phyloP scores from a whole-genome alignment of 2,888 invertebrate species.

The Mythimna vitellina region DNA sequence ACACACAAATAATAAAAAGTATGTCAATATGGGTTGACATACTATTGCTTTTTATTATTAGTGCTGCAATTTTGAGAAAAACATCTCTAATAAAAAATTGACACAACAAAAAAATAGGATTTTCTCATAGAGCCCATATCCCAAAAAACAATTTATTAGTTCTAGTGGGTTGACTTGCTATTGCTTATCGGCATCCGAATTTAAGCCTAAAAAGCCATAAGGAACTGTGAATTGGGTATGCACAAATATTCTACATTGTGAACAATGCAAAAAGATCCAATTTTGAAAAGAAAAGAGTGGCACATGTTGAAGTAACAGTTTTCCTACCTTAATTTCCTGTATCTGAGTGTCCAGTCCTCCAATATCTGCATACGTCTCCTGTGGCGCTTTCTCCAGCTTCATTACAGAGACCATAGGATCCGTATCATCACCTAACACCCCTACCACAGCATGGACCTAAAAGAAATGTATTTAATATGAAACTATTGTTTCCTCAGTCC shows the following conservation, averaged over 20 bases:
- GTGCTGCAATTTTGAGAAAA: too few species aligned
- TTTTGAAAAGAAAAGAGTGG: neutral
- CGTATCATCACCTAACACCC: conserved; percentile 99
- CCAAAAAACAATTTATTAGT: too few species aligned
- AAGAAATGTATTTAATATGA: neutral
- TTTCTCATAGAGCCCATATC: too few species aligned
- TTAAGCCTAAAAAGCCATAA: too few species aligned
- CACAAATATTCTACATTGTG: neutral
- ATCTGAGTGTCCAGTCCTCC: conserved; percentile 99
- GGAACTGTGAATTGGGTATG: too few species aligned
- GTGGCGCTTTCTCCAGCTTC: conserved; percentile 99
- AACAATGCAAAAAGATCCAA: neutral
- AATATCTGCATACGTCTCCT: conserved; percentile 99
- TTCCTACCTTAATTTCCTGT: conserved; percentile 90
- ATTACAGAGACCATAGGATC: conserved; percentile 99
- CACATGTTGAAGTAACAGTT: neutral
- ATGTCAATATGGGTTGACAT: too few species aligned
- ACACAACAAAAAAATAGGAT: too few species aligned
- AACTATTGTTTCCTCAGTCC: neutral
- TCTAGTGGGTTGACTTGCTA: too few species aligned
- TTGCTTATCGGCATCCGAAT: too few species aligned
- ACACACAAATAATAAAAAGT: too few species aligned
- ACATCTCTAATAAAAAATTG: too few species aligned
- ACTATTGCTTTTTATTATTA: too few species aligned
- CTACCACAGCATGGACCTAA: conserved; percentile 99